Base-by-base conservation (phyloP, 2,888 invertebrate species). In the Drosophila eohydei region DNA sequence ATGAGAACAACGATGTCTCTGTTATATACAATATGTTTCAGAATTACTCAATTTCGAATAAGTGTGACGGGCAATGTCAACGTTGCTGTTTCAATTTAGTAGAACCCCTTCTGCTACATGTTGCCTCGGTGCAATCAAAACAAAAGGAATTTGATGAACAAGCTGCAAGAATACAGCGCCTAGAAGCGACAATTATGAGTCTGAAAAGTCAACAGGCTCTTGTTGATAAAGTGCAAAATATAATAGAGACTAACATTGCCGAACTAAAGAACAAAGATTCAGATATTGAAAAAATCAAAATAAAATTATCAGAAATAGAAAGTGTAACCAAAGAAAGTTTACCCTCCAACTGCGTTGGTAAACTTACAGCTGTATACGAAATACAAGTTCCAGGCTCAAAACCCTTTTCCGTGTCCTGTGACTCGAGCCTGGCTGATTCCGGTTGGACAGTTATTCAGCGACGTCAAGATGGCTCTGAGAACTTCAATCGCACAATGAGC, bases 401-500 rank as follows among this genome's bases (percentile, higher is more conserved):
- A 0, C 21, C 21, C 43, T 43, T 43, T 21, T 21, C 21, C 7
- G 43, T 43, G 21, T 21, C 9, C 21, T 43, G 43, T 11, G 43
- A 43, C 21, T 43, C 43, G 11, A 43, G 21, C 11, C 43, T 43
- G 0, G 21, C 21, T 43, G 21, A 5, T 21, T 16, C 41, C 16
- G 41, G 43, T 4, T 43, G 43, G 43, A 43, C 43, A 43, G 43
- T 43, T 21, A 43, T 43, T 11, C 21, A 43, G 43, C 43, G 21
- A 11, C 21, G 21, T 21, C 21, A 21, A 11, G 41, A 41, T 41
- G 41, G 43, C 21, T 43, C 21, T 4, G 21, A 43, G 21, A 5
- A 43, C 43, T 43, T 43, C 5, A 21, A 43, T 7, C 43, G 43
- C 3, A 11, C 21, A 11, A 43, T 21, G 21, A 21, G 5, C 21